Evolutionary conservation across 1,140 invertebrate genomes (phyloP).

Genomic region (Panonychus citri): DNA sequence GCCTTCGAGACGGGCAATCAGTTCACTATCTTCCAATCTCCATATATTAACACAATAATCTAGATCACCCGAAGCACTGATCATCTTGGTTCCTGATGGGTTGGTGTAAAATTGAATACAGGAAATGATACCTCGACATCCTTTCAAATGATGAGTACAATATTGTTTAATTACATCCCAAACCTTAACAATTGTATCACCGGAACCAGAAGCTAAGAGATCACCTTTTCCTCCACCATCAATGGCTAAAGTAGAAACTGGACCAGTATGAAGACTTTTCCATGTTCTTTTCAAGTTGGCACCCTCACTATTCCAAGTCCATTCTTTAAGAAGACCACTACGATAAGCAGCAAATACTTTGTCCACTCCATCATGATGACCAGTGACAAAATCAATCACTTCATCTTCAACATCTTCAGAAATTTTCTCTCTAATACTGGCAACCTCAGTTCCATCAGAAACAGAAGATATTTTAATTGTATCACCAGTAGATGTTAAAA

Average conservation of each 20-base stretch:
- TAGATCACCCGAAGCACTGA: slow-evolving; percentile 47
- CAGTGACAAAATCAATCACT: slow-evolving; percentile 39
- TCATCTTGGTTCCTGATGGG: background rate
- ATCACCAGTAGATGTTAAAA: too few species aligned
- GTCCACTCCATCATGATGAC: slow-evolving; percentile 27
- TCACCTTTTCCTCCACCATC: slow-evolving; percentile 26
- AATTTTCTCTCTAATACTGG: too few species aligned
- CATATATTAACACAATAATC: slow-evolving; percentile 54
- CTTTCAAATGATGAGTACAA: slow-evolving; percentile 59
- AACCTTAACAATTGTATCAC: slow-evolving; percentile 53
- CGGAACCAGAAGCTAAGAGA: slow-evolving; percentile 55
- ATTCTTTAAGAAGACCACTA: slow-evolving; percentile 54
- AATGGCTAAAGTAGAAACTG: slow-evolving; percentile 43
- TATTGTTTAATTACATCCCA: slow-evolving; percentile 60
- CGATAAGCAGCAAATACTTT: slow-evolving; percentile 49
- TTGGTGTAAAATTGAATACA: slow-evolving; percentile 17
- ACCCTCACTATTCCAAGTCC: slow-evolving; percentile 22
- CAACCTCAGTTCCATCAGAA: too few species aligned
- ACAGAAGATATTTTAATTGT: too few species aligned
- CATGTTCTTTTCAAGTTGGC: slow-evolving; percentile 16
- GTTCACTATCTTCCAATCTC: slow-evolving; percentile 30
- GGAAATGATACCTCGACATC: slow-evolving; percentile 51
- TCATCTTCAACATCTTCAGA: slow-evolving; percentile 39
- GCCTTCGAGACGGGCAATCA: slow-evolving; percentile 33
- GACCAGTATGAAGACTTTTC: slow-evolving; percentile 56